A percentile compares a stretch with the other conserved stretches of the same genome.
Conservation (phyloP, 2,113 vertebrate genomes). For the Atractosteus spatula region DNA sequence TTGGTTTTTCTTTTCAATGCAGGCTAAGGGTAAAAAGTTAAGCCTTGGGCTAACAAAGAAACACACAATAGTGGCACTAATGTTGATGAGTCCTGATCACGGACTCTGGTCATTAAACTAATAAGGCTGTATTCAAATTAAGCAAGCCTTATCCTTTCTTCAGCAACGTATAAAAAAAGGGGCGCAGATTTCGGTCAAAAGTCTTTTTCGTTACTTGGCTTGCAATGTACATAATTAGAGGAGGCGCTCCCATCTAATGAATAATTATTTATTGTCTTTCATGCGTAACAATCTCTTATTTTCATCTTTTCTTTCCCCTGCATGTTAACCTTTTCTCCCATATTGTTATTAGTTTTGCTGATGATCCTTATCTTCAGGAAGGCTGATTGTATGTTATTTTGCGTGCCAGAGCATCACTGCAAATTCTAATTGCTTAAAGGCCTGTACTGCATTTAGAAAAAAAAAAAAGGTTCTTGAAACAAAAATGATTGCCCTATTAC, state of each 20-base stretch:
- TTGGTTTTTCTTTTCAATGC: conserved; percentile 50
- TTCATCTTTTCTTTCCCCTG: conserved; percentile 14
- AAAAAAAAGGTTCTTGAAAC: no score
- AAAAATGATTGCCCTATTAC: no score
- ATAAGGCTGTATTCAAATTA: conserved; percentile 95
- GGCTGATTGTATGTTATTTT: conserved; percentile 13
- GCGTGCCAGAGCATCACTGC: no score
- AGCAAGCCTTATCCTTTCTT: conserved; percentile 44
- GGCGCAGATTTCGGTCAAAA: conserved; percentile 41
- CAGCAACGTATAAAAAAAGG: conserved; percentile 45
- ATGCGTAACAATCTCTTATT: conserved; percentile 53
- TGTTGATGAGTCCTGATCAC: conserved; percentile 96
- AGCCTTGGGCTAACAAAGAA: conserved; percentile 77
- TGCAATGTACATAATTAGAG: conserved; percentile 57
- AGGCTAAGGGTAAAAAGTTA: conserved; percentile 52
- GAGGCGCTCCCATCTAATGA: conserved; percentile 53
- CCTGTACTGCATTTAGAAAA: no score
- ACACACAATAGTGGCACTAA: conserved; percentile 77
- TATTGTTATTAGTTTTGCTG: conserved; percentile 24
- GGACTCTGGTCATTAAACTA: conserved; percentile 93
- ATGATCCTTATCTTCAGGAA: conserved; percentile 7
- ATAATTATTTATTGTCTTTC: conserved; percentile 64
- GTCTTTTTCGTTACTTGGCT: conserved; percentile 39
- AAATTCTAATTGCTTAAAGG: no score
- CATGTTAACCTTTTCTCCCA: conserved; percentile 23